phyloP scores from a whole-genome alignment of 2,888 invertebrate species.

The Athalia rosae region DNA sequence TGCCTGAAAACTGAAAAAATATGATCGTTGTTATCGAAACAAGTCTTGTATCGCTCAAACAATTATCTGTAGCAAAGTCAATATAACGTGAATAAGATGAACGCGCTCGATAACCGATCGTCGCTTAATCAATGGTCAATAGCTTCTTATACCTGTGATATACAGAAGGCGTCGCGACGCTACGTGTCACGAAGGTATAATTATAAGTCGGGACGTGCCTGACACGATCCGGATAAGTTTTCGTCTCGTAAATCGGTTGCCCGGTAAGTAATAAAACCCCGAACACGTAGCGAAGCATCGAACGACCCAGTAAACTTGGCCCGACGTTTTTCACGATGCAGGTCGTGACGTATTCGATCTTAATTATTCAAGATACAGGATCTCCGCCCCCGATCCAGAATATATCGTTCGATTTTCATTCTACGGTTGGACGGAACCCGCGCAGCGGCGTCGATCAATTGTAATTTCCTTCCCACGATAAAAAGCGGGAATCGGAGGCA shows the following conservation, averaged over 20 bases:
- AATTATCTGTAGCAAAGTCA: not conserved
- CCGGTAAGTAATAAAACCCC: constrained; percentile 7
- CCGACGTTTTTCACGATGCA: no score
- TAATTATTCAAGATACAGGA: constrained; percentile 1
- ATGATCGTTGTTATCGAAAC: constrained; percentile 1
- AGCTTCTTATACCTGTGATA: no score
- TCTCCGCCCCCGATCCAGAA: not conserved
- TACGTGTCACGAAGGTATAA: constrained; percentile 48
- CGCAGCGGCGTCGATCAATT: not conserved
- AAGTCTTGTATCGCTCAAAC: not conserved
- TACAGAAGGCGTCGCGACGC: not conserved
- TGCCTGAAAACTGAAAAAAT: constrained; percentile 45
- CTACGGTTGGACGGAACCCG: not conserved
- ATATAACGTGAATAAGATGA: not conserved
- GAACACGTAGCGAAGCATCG: constrained; percentile 10
- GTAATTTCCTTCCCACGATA: not conserved
- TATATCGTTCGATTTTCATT: not conserved
- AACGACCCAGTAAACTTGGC: constrained; percentile 32
- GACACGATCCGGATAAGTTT: constrained; percentile 53
- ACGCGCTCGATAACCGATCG: not conserved
- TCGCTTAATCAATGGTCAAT: constrained; percentile 46
- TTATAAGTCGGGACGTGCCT: constrained; percentile 52
- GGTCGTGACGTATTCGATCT: constrained; percentile 17
- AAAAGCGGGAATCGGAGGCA: not conserved
- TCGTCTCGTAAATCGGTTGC: constrained; percentile 25